Evolutionary conservation across 2,888 invertebrate genomes (phyloP), one percentile per base, ranked within the genome.

Genomic region (Agonum fuliginosum): DNA sequence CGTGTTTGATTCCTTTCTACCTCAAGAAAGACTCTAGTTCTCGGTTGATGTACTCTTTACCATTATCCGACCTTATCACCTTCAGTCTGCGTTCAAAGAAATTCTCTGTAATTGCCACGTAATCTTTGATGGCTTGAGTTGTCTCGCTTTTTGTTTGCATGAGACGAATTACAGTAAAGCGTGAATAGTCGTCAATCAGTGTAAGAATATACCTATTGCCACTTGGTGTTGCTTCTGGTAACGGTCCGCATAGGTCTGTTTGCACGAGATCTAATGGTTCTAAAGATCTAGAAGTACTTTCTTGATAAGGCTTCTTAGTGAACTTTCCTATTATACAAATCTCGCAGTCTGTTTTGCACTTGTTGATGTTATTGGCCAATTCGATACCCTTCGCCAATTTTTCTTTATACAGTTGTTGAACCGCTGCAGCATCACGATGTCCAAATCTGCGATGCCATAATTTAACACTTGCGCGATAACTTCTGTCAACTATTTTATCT

Each of bases 181-280:
- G 74, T 3, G 82, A 82, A 69, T 74, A 83, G 79, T 84, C 84
- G 71, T 84, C 84, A 10, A 83, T 83, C 8, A 84, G 79, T 0
- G 81, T 83, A 0, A 84, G 8, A 0, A 84, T 24, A 72, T 81
- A 83, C 6, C 81, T 75, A 41, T 82, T 81, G 5, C 80, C 80
- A 20, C 81, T 70, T n/a, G 80, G 80, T 2, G 82, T 81, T 3
- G 20, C 12, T 2, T 80, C 81, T 41, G 81, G 80, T 82, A 83
- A 82, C 0, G 83, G 81, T 6, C 82, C 83, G 46, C 83, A 84
- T 12, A 85, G 73, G 65, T 83, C 82, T 0, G 80, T 80, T 67
- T 83, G 82, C 10, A 83, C 67, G 0, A 82, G 67, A 48, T 83
- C 81, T 1, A 83, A 12, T n/a, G 71, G 6, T 8, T 78, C 30